These are phyloP conservation scores for Cebidichthys violaceus DNA, from an alignment of 2,113 vertebrate genomes.

Conservation along the genomic window DNA sequence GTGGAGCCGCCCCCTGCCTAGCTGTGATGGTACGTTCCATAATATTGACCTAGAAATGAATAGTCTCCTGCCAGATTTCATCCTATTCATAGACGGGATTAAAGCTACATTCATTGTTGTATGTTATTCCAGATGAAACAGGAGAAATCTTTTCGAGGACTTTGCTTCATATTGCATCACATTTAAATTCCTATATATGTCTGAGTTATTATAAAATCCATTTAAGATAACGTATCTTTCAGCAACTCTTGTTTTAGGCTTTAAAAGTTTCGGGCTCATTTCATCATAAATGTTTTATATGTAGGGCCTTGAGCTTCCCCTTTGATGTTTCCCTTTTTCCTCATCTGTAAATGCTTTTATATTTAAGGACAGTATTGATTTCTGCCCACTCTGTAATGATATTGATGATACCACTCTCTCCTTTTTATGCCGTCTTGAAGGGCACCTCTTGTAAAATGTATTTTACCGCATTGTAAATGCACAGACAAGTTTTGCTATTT, in stretches of 20 bases:
- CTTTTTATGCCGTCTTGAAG: conserved; percentile 71
- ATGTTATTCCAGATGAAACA: conserved; percentile 37
- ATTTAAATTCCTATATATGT: conserved; percentile 48
- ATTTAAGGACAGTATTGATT: conserved; percentile 78
- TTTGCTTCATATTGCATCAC: conserved; percentile 68
- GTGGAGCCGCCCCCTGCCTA: conserved; percentile 96
- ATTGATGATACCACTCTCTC: conserved; percentile 61
- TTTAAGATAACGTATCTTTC: conserved; percentile 35
- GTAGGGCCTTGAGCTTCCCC: conserved; percentile 30
- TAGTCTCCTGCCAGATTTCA: conserved; percentile 42
- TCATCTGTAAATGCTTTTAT: conserved; percentile 71
- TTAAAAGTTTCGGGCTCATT: conserved; percentile 56
- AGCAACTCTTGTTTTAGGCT: conserved; percentile 44
- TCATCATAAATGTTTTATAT: conserved; percentile 67
- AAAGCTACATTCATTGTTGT: conserved; percentile 51
- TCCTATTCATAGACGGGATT: conserved; percentile 53
- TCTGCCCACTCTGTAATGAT: conserved; percentile 59
- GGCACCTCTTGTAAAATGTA: conserved; percentile 63
- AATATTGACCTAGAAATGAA: conserved; percentile 65
- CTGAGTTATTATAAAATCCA: conserved; percentile 55
- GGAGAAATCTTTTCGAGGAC: conserved; percentile 35
- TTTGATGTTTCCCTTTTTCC: conserved; percentile 62
- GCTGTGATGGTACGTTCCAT: conserved; percentile 91
- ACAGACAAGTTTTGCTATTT: conserved; percentile 30
- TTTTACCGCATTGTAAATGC: conserved; percentile 63